A percentile compares a stretch with the other conserved stretches of the same genome.
Conservation (phyloP, 1,140 invertebrate species). For the Monomorium pharaonis region DNA sequence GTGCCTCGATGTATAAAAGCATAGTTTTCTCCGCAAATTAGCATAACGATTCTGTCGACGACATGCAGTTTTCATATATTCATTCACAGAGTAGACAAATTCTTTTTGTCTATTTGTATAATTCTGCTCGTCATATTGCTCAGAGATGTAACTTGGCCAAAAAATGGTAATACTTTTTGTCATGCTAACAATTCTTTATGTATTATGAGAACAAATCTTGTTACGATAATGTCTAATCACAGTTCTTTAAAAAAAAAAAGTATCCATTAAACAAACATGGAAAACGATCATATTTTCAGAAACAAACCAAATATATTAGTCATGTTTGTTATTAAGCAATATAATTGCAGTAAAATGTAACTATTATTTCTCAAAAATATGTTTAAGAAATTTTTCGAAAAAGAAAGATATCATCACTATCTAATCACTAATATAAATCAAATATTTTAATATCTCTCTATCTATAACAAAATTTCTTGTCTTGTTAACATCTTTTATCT, state of each 20-base stretch:
- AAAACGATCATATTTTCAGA: neutral
- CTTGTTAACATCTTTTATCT: neutral
- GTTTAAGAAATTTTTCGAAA: neutral
- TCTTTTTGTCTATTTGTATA: conserved; percentile 10
- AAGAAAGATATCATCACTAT: neutral
- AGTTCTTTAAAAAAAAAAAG: neutral
- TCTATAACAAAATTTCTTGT: neutral
- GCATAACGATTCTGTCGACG: conserved; percentile 40
- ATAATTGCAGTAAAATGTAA: neutral
- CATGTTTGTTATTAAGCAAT: neutral
- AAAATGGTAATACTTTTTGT: neutral
- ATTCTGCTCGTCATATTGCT: neutral
- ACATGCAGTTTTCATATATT: conserved; percentile 51
- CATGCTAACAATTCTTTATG: neutral
- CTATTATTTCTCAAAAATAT: neutral
- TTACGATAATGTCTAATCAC: neutral
- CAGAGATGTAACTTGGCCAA: neutral
- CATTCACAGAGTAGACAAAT: conserved; percentile 12
- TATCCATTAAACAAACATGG: neutral
- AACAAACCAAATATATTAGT: neutral
- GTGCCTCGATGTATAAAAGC: neutral
- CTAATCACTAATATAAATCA: no score
- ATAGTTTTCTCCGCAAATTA: conserved; percentile 31
- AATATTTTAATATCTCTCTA: neutral
- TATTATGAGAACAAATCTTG: neutral